Percentiles rank a stretch among this genome's conserved stretches.
phyloP scores from a whole-genome alignment of 2,797 vertebrate genomes.

The Epinephelus malabaricus region DNA sequence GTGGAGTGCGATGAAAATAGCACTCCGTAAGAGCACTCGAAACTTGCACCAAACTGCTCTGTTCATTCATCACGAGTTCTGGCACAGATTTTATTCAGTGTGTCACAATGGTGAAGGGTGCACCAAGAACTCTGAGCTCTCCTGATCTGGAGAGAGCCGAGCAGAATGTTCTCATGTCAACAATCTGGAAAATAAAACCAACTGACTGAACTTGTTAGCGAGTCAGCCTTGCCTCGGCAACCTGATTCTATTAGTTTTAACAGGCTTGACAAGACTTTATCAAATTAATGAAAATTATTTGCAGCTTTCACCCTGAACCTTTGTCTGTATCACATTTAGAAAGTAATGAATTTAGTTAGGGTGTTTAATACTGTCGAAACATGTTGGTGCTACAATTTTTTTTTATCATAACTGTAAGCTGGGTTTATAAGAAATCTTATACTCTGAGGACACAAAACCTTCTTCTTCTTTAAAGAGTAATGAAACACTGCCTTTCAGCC shows the following conservation, averaged over 20 bases:
- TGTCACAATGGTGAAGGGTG: neutral
- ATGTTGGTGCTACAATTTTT: too few species aligned
- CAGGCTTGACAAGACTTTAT: neutral
- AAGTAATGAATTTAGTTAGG: too few species aligned
- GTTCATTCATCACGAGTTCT: conserved; percentile 17
- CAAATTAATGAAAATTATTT: neutral
- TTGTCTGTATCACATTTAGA: neutral
- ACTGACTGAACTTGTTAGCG: neutral
- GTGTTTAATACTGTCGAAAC: too few species aligned
- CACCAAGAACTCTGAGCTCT: neutral
- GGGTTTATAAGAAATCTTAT: too few species aligned
- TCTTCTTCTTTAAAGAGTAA: too few species aligned
- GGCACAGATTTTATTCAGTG: neutral
- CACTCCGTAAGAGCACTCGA: conserved; percentile 2
- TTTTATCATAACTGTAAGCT: too few species aligned
- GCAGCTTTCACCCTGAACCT: neutral
- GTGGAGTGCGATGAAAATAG: conserved; percentile 33
- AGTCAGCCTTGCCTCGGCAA: conserved; percentile 5
- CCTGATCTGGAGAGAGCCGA: neutral
- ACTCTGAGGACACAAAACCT: too few species aligned
- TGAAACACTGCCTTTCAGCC: too few species aligned
- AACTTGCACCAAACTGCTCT: conserved; percentile 11
- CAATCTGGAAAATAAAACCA: neutral
- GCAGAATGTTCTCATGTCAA: conserved; percentile 5
- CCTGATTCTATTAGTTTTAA: neutral